Evolutionary conservation across 2,888 invertebrate genomes (phyloP).

Genomic region (Andrena marginata): DNA sequence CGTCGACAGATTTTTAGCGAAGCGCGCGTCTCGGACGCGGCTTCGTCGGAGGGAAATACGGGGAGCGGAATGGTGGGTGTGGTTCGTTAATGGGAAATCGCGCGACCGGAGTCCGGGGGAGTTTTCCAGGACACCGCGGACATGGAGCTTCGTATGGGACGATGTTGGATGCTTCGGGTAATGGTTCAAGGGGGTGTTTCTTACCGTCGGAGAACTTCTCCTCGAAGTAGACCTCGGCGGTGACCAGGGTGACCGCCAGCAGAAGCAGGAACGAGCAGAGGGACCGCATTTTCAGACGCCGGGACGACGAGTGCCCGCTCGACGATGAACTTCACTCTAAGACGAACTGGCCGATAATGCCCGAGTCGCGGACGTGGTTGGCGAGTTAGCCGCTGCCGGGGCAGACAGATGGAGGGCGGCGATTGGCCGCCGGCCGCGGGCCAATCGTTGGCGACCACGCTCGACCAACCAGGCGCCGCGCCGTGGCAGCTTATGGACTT

Average conservation of each 20-base stretch:
- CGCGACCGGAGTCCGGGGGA: background rate
- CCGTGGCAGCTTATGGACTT: slow-evolving; percentile 58
- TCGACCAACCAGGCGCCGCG: slow-evolving; percentile 84
- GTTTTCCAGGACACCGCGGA: background rate
- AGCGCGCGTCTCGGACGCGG: no score
- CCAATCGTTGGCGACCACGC: slow-evolving; percentile 91
- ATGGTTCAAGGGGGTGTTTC: slow-evolving; percentile 79
- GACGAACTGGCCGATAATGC: slow-evolving; percentile 84
- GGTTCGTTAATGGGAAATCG: slow-evolving; percentile 8
- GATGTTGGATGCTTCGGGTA: background rate
- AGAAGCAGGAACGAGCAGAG: slow-evolving; percentile 87
- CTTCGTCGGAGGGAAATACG: background rate
- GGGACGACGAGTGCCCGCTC: slow-evolving; percentile 70
- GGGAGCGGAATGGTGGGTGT: slow-evolving; percentile 2
- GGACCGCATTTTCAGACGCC: slow-evolving; percentile 86
- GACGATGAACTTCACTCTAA: slow-evolving; percentile 77
- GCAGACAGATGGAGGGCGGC: slow-evolving; percentile 90
- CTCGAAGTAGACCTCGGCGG: slow-evolving; percentile 91
- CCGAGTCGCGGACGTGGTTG: slow-evolving; percentile 70
- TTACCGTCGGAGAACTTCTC: slow-evolving; percentile 94
- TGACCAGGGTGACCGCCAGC: slow-evolving; percentile 87
- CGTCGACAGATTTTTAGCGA: background rate
- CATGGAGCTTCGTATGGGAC: background rate
- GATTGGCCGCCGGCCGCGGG: slow-evolving; percentile 86
- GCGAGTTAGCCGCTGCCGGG: slow-evolving; percentile 78